Evolutionary conservation across 1,140 invertebrate species (phyloP).

Genomic region (Nautilus pompilius): DNA sequence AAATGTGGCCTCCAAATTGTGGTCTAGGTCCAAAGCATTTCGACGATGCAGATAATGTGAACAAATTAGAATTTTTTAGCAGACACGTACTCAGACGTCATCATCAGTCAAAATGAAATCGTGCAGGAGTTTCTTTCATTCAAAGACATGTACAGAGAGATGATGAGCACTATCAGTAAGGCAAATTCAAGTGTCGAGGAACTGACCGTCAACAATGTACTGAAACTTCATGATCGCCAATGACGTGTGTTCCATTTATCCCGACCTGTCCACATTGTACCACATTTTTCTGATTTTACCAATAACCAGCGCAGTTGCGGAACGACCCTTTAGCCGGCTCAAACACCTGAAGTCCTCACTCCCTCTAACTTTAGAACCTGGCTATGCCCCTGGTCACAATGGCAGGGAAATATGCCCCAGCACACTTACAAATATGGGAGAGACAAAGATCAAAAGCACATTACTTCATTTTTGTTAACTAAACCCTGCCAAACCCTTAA

Average conservation of each 20-base stretch:
- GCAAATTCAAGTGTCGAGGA: not conserved
- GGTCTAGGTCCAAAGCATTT: not conserved
- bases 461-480: too few relatives aligned
- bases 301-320: not conserved
- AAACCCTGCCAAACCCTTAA: too few relatives aligned
- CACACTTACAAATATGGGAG: too few relatives aligned
- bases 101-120: not conserved
- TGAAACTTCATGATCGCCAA: not conserved
- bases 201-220: not conserved
- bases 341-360: too few relatives aligned
- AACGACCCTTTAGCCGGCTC: too few relatives aligned
- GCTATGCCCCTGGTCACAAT: too few relatives aligned
- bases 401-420: too few relatives aligned
- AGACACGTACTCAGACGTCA: not conserved
- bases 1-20: too few relatives aligned
- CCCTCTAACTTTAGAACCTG: too few relatives aligned
- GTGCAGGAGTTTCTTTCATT: not conserved
- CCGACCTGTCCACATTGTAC: not conserved
- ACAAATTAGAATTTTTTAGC: not conserved
- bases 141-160: conserved; percentile 1
- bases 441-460: too few relatives aligned
- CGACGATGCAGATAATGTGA: not conserved
- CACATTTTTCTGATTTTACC: not conserved
- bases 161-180: not conserved
- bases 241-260: conserved; percentile 1